Evolutionary conservation across 2,797 vertebrate species (phyloP).

Genomic region (Crocidura indochinensis): DNA sequence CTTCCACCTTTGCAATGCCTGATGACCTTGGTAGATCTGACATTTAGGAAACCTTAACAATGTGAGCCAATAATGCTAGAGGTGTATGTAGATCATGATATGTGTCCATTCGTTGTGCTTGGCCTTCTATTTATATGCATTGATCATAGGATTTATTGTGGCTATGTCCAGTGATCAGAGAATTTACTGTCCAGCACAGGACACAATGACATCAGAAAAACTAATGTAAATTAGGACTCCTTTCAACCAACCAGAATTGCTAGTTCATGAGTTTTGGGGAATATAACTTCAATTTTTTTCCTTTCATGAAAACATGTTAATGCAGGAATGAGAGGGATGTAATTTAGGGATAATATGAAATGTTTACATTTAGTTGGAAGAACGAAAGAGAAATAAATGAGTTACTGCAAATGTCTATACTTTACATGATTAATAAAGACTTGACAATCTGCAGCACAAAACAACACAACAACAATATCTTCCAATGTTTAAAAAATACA

Average conservation of each 20-base stretch:
- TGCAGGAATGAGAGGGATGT: neutral
- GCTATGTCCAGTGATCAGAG: neutral
- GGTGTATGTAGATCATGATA: too few relatives aligned
- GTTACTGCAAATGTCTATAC: neutral
- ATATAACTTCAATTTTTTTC: neutral
- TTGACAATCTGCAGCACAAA: neutral
- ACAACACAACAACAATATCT: too few relatives aligned
- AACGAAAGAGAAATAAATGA: neutral
- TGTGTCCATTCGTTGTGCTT: accelerated
- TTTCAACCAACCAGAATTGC: neutral
- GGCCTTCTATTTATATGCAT: accelerated
- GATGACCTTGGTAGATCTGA: neutral
- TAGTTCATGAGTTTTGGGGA: neutral
- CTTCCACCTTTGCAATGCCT: neutral
- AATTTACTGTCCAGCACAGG: neutral
- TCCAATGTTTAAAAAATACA: neutral
- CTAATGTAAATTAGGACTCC: neutral
- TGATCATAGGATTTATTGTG: accelerated
- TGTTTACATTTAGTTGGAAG: neutral
- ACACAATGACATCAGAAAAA: neutral
- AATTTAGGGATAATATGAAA: neutral
- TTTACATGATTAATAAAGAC: neutral
- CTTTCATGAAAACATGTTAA: neutral
- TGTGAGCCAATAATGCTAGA: neutral
- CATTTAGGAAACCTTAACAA: neutral